A percentile compares a stretch with the other conserved stretches of the same genome.
phyloP scores from a whole-genome alignment of 2,113 vertebrate genomes.

The Pholis gunnellus region DNA sequence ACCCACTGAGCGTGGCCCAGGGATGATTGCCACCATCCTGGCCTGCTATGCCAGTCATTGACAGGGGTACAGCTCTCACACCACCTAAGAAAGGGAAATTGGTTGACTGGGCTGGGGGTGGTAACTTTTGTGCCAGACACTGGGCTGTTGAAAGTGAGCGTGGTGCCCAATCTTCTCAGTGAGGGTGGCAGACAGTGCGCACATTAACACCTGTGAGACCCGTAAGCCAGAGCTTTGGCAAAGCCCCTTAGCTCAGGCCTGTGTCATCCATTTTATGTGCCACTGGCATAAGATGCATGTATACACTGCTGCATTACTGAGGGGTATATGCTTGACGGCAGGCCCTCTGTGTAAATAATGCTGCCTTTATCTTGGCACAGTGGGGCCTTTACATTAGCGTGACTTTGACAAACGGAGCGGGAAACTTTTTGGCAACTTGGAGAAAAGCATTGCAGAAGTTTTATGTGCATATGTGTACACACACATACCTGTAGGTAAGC shows the following conservation, averaged over 20 bases:
- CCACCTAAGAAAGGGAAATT: constrained; percentile 21
- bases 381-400: constrained; percentile 31
- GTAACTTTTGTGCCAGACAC: constrained; percentile 49
- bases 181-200: constrained; percentile 70
- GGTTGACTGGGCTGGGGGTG: constrained; percentile 35
- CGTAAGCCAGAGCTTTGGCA: constrained; percentile 80
- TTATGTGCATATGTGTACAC: background rate
- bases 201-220: constrained; percentile 83
- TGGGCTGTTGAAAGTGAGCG: constrained; percentile 59
- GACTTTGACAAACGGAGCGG: constrained; percentile 50
- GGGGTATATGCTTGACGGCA: constrained; percentile 11
- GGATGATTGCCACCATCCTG: constrained; percentile 24
- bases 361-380: constrained; percentile 24
- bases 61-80: constrained; percentile 12
- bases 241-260: constrained; percentile 75
- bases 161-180: constrained; percentile 67
- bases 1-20: constrained; percentile 10
- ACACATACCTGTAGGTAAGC: background rate
- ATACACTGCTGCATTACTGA: constrained; percentile 42
- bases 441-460: constrained; percentile 18
- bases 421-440: constrained; percentile 38
- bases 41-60: constrained; percentile 25
- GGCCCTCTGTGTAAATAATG: constrained; percentile 33
- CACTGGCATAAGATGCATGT: constrained; percentile 61
- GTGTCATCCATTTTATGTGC: constrained; percentile 71